A percentile compares a stretch with the other conserved stretches of the same genome.
These are phyloP conservation scores for Dioctria linearis DNA, from an alignment of 2,888 invertebrate species.

Conservation along the genomic window DNA sequence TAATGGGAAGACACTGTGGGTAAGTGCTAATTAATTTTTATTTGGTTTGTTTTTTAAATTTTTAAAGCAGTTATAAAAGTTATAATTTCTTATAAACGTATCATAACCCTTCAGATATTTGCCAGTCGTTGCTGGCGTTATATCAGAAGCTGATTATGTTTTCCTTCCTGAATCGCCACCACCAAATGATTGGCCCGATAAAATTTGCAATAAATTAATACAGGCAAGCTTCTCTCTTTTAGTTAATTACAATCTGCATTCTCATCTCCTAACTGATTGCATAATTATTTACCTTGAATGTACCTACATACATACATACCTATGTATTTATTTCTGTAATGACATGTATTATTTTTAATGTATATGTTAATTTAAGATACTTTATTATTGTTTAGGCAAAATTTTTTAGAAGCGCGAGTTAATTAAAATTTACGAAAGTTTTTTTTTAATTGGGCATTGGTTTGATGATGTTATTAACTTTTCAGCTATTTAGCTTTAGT, in stretches of 20 bases:
- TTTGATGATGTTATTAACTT: slow-evolving; percentile 52
- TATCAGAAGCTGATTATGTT: slow-evolving; percentile 98
- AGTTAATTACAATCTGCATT: not conserved
- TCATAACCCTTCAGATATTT: slow-evolving; percentile 82
- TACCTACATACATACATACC: not conserved
- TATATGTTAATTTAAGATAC: too few relatives aligned
- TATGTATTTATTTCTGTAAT: not conserved
- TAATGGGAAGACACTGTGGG: slow-evolving; percentile 99
- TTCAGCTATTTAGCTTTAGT: slow-evolving; percentile 88
- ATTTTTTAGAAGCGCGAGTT: too few relatives aligned
- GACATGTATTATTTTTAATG: not conserved
- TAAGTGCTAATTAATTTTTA: slow-evolving; percentile 74
- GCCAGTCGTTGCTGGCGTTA: slow-evolving; percentile 95
- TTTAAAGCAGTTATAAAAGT: not conserved
- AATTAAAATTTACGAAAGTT: too few relatives aligned
- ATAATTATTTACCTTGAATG: not conserved
- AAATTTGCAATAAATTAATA: slow-evolving; percentile 93
- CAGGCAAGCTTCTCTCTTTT: slow-evolving; percentile 78
- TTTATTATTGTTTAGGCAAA: too few relatives aligned
- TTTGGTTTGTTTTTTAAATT: too few relatives aligned
- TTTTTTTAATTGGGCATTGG: too few relatives aligned
- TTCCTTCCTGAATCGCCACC: slow-evolving; percentile 99
- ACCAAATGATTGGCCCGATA: slow-evolving; percentile 92
- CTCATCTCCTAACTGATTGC: slow-evolving; percentile 15
- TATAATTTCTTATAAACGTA: slow-evolving; percentile 12